These are phyloP conservation scores for Loripinus fragilis DNA, from an alignment of 2,888 invertebrate species.

Conservation along the genomic window DNA sequence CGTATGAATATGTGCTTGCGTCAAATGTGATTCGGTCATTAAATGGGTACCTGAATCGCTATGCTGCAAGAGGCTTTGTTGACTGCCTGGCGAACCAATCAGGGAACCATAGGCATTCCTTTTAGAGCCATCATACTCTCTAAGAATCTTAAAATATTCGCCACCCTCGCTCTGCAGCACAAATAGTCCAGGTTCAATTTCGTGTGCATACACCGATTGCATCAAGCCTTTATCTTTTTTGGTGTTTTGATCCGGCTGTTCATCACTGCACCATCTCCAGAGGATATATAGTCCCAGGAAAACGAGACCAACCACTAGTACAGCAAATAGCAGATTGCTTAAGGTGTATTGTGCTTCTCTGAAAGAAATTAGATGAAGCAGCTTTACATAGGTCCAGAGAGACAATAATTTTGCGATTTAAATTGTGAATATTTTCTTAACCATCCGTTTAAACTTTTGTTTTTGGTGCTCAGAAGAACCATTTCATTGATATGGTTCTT, in stretches of 20 bases:
- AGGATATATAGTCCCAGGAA: conserved; percentile 22
- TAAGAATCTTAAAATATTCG: conserved; percentile 61
- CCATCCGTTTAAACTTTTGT: no score
- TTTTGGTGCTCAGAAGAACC: no score
- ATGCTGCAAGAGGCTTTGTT: not conserved
- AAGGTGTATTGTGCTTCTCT: conserved; percentile 16
- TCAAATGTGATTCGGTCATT: not conserved
- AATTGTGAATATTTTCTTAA: no score
- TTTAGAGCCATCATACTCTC: conserved; percentile 44
- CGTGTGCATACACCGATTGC: conserved; percentile 60
- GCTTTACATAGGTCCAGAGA: no score
- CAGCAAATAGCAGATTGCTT: conserved; percentile 9
- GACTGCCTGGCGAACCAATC: not conserved
- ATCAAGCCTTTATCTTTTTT: conserved; percentile 20
- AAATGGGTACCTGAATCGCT: not conserved
- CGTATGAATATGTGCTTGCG: not conserved
- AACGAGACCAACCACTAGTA: conserved; percentile 11
- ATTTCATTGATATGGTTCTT: no score
- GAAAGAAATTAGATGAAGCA: conserved; percentile 6
- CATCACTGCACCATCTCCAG: conserved; percentile 32
- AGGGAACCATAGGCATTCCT: not conserved
- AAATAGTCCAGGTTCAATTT: conserved; percentile 61
- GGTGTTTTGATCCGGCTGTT: conserved; percentile 7
- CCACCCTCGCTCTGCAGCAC: conserved; percentile 63
- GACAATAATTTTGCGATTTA: no score